These are phyloP conservation scores for Hyalella azteca DNA, from an alignment of 2,888 invertebrate genomes.

Conservation along the genomic window DNA sequence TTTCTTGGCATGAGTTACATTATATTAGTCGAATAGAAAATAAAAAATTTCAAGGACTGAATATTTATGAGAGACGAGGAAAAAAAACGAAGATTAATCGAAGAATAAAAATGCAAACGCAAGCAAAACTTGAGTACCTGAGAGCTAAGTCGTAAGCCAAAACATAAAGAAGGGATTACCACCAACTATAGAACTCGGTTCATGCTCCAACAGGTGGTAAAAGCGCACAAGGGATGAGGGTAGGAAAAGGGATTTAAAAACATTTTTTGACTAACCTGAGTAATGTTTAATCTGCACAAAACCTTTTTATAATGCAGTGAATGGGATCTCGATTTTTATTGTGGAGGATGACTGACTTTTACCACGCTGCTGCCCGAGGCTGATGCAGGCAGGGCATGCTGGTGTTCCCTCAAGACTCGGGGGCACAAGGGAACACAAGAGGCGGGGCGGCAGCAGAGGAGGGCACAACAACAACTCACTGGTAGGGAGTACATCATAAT, in stretches of 20 bases:
- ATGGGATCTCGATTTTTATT: conserved; percentile 28
- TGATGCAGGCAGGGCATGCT: conserved; percentile 28
- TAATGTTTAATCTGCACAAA: conserved; percentile 15
- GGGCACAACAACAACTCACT: conserved; percentile 25
- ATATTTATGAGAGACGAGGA: too few species aligned
- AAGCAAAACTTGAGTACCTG: too few species aligned
- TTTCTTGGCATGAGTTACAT: too few species aligned
- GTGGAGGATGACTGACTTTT: conserved; percentile 34
- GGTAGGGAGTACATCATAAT: conserved; percentile 23
- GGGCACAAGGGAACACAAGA: conserved; percentile 39
- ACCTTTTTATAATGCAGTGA: conserved; percentile 24
- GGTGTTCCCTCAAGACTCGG: conserved; percentile 33
- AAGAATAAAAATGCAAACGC: too few species aligned
- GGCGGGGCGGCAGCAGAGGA: conserved; percentile 31
- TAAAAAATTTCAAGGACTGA: too few species aligned
- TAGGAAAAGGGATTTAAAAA: background rate
- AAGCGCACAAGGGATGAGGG: background rate
- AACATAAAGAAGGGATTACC: too few species aligned
- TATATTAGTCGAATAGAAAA: too few species aligned
- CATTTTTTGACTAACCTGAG: conserved; percentile 22
- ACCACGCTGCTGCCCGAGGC: conserved; percentile 35
- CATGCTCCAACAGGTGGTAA: conserved; percentile 36
- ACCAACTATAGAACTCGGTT: conserved; percentile 15
- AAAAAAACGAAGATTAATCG: too few species aligned
- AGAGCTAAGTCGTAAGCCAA: too few species aligned